Base-by-base conservation (phyloP, 2,888 invertebrate species). In the Elmis aenea region DNA sequence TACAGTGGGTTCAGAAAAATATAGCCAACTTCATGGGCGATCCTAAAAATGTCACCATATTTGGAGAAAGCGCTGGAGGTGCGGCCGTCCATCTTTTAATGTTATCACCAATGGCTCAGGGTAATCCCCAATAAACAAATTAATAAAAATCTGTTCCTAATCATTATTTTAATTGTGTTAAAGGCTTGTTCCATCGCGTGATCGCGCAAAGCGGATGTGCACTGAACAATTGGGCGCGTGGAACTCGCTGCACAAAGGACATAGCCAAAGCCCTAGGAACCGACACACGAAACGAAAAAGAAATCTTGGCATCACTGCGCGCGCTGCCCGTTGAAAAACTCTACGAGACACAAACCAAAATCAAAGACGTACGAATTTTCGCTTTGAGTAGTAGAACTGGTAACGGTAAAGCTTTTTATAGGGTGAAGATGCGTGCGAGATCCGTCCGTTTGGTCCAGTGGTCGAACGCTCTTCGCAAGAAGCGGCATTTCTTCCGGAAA, bases 11-110 rank as follows among this genome's bases (percentile, higher is more conserved):
- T 0, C 68, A 71, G 42, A 57, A 55, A 1, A 75, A 75, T 47
- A 71, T 73, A 10, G 43, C 55, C 5, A 61, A 61, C 32, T 75
- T 75, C 50, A 69, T 71, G 18, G 75, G 75, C 2, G 70, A 75
- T 57, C 62, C 70, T 0, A 53, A 68, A 4, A 75, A 75, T 41
- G 72, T 67, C 2, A 74, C 73, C 0, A 59, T 74, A 5, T 71
- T 74, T 48, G 74, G 74, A 1, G 71, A 72, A 52, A 74, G 74
- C 49, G 73, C 74, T 2, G 74, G 74, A 1, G 71, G 62, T 4
- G 67, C 65, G 13, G 67, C 71, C 2, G 63, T 68, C 0, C 72
- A 74, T 45, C 70, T 66, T 38, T 61, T 74, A 51, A 64, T 70
- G 50, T 50, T 74, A 3, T 72, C 73, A 0, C 70, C 72, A 23